Evolutionary conservation across 2,113 vertebrate species (phyloP).

Genomic region (Recurvirostra avosetta): DNA sequence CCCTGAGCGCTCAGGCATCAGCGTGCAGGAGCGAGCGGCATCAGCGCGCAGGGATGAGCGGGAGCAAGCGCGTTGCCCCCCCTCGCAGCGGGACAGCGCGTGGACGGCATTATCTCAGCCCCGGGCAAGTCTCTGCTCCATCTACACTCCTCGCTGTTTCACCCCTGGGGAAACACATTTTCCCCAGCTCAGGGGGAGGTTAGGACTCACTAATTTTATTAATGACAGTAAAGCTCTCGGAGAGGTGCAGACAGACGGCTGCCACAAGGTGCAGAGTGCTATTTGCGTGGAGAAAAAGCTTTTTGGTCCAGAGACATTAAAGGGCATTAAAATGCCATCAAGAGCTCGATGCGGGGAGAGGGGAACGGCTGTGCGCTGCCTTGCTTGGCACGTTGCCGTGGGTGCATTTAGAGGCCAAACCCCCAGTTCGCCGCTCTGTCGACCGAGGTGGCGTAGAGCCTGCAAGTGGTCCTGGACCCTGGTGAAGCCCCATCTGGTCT

Average conservation of each 20-base stretch:
- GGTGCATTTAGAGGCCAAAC: not conserved
- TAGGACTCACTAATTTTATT: not conserved
- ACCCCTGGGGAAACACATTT: not conserved
- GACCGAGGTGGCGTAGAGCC: rapidly evolving
- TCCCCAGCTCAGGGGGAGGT: rapidly evolving
- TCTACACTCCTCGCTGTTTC: too few relatives aligned
- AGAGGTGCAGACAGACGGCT: rapidly evolving
- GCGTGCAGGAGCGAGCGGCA: rapidly evolving
- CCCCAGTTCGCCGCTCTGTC: not conserved
- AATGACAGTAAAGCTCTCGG: not conserved
- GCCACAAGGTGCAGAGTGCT: not conserved
- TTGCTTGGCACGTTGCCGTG: not conserved
- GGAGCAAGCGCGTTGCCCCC: rapidly evolving
- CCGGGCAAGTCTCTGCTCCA: not conserved
- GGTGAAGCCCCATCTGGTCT: not conserved
- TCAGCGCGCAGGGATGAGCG: rapidly evolving
- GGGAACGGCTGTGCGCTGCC: not conserved
- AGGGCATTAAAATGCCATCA: not conserved
- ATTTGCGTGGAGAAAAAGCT: not conserved
- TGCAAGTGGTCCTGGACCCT: not conserved
- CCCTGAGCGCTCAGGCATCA: rapidly evolving
- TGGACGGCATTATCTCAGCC: rapidly evolving
- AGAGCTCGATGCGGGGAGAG: not conserved
- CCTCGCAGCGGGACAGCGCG: rapidly evolving
- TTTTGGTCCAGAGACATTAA: not conserved